These are phyloP conservation scores for Syngnathoides biaculeatus DNA, from an alignment of 2,113 vertebrate species.

Conservation along the genomic window DNA sequence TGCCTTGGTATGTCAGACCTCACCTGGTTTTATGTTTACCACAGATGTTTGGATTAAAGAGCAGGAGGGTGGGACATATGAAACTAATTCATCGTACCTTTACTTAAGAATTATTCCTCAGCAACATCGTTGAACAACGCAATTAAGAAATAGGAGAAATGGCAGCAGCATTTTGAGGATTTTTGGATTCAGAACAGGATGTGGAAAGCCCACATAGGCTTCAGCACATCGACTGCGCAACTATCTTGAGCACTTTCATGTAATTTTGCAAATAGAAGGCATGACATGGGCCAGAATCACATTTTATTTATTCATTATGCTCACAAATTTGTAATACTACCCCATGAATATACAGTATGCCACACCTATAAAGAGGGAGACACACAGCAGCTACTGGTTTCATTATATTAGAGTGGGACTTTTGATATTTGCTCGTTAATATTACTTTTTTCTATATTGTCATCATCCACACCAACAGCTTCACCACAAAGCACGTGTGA, in stretches of 20 bases:
- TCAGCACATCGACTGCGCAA: neutral
- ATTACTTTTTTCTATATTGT: neutral
- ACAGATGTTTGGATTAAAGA: conserved; percentile 72
- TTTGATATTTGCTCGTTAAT: neutral
- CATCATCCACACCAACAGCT: neutral
- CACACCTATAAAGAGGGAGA: neutral
- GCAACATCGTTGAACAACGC: conserved; percentile 39
- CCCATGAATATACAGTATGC: neutral
- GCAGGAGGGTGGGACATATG: conserved; percentile 62
- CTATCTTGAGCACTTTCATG: neutral
- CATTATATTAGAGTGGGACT: neutral
- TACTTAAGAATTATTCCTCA: no score
- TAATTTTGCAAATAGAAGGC: neutral
- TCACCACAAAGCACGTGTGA: conserved; percentile 27
- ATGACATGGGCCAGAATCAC: neutral
- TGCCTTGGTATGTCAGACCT: conserved; percentile 59
- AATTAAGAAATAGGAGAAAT: conserved; percentile 41
- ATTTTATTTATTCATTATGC: no score
- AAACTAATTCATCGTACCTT: conserved; percentile 59
- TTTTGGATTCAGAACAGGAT: conserved; percentile 7
- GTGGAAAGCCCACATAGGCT: neutral
- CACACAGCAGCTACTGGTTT: neutral
- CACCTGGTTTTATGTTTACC: conserved; percentile 69
- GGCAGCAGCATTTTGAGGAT: conserved; percentile 33
- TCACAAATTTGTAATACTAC: neutral